Evolutionary conservation across 2,113 vertebrate species (phyloP).

Genomic region (Heliornis fulica): DNA sequence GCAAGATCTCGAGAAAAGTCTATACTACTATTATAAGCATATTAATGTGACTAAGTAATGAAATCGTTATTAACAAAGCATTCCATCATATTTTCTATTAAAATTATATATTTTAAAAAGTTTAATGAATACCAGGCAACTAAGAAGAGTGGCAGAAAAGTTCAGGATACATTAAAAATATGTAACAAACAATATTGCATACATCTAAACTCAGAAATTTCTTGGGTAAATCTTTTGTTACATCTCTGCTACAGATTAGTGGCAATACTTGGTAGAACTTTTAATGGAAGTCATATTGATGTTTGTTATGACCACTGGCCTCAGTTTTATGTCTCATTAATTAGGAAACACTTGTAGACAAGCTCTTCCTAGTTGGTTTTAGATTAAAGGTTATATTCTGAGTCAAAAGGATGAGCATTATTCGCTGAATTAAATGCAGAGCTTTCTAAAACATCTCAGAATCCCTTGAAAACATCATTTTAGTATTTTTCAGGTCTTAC

Average conservation of each 20-base stretch:
- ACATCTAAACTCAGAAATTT: neutral
- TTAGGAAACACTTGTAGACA: neutral
- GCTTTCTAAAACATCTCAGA: neutral
- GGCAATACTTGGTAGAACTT: neutral
- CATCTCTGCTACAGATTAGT: neutral
- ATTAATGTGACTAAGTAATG: neutral
- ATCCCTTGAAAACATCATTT: neutral
- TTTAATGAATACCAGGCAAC: neutral
- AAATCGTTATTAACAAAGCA: neutral
- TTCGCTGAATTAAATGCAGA: neutral
- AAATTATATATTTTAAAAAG: neutral
- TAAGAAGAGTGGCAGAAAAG: neutral
- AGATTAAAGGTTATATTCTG: neutral
- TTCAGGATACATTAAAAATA: neutral
- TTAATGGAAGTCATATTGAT: neutral
- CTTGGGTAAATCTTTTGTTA: neutral
- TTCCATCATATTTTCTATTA: neutral
- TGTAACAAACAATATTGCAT: neutral
- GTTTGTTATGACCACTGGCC: neutral
- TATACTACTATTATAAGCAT: neutral
- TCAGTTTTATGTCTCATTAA: neutral
- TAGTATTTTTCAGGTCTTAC: neutral
- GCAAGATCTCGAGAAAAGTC: neutral
- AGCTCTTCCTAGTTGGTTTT: neutral
- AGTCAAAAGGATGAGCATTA: neutral